Conservation (phyloP, 1,140 invertebrate genomes). For the Drosophila erecta region DNA sequence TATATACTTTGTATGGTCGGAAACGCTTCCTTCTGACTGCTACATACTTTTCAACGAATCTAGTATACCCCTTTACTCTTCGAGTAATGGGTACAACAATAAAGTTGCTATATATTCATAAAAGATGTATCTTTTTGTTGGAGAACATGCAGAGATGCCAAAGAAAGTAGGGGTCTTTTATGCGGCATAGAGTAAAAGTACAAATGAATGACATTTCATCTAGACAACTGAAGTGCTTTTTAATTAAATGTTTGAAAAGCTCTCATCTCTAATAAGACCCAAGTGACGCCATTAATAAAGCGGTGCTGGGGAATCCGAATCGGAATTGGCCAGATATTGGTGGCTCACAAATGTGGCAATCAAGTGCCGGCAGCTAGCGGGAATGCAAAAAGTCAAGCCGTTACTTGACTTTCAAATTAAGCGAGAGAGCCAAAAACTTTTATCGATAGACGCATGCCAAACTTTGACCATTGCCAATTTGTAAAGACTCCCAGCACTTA, state of each 20-base stretch:
- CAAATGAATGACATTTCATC: no score
- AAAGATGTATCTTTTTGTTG: not conserved
- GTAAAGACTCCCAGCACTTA: constrained; percentile 49
- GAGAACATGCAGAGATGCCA: no score
- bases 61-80: no score
- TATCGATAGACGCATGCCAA: constrained; percentile 49
- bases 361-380: constrained; percentile 48
- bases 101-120: no score
- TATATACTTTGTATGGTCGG: no score
- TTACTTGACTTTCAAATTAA: constrained; percentile 55
- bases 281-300: constrained; percentile 15
- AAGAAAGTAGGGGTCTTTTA: no score
- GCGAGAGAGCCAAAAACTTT: constrained; percentile 34
- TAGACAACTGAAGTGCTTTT: no score
- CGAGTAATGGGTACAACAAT: no score
- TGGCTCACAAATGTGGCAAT: constrained; percentile 50
- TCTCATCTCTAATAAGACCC: not conserved
- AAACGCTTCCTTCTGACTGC: no score
- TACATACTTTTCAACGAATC: no score
- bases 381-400: constrained; percentile 34
- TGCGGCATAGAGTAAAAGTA: no score
- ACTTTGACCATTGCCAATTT: constrained; percentile 57
- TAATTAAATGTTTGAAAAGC: not conserved
- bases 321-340: constrained; percentile 45
- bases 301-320: constrained; percentile 7